These are phyloP conservation scores for Tachina lurida DNA, from an alignment of 2,888 invertebrate genomes.

Conservation along the genomic window DNA sequence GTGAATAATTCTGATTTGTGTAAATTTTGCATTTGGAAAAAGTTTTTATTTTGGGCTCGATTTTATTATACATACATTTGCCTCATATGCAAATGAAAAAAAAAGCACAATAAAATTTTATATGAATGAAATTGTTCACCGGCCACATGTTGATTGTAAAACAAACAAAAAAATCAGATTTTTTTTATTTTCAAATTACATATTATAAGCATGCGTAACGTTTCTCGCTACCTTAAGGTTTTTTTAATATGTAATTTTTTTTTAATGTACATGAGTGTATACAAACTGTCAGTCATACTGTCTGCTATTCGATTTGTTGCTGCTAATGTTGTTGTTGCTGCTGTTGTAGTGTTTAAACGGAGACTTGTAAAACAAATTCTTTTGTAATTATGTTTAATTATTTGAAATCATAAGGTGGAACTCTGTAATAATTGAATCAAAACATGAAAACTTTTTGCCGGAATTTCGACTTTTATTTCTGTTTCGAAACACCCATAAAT, in stretches of 20 bases:
- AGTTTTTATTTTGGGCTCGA: conserved; percentile 33
- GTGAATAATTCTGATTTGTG: conserved; percentile 2
- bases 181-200: conserved; percentile 25
- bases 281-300: conserved; percentile 32
- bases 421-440: conserved; percentile 26
- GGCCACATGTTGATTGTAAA: conserved; percentile 12
- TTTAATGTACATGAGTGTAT: neutral
- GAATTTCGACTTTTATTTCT: neutral
- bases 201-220: conserved; percentile 67
- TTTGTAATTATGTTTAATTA: conserved; percentile 28
- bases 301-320: conserved; percentile 32
- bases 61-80: neutral
- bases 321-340: neutral
- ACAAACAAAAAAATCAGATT: neutral
- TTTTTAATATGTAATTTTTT: neutral
- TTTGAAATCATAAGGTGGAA: conserved; percentile 61
- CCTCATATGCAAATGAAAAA: neutral
- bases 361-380: neutral
- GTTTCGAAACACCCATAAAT: neutral
- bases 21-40: conserved; percentile 58
- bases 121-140: conserved; percentile 54
- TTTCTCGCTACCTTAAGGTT: conserved; percentile 35
- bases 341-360: neutral
- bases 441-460: neutral
- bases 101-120: neutral